These are phyloP conservation scores for Crocidura indochinensis DNA, from an alignment of 2,797 vertebrate species.

Conservation along the genomic window DNA sequence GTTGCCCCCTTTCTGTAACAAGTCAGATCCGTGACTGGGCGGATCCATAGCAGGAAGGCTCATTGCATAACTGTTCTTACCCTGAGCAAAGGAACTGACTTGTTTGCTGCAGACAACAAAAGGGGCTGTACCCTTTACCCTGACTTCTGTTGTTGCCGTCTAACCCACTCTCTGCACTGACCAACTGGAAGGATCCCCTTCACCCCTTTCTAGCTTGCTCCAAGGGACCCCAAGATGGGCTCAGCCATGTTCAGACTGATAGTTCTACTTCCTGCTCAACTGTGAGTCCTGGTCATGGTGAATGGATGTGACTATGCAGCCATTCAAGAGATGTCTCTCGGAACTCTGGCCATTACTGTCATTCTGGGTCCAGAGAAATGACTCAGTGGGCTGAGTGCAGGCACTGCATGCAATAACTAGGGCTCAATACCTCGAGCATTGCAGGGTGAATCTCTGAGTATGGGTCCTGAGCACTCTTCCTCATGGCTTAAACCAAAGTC, in stretches of 20 bases:
- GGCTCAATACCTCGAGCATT: no score
- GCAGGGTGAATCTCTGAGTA: no score
- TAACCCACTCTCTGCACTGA: no score
- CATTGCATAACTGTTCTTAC: fast-evolving
- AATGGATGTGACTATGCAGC: no score
- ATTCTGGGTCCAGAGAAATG: not conserved
- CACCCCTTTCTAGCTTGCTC: no score
- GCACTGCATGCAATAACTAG: no score
- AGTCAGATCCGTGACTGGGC: not conserved
- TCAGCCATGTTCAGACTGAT: fast-evolving
- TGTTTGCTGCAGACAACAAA: not conserved
- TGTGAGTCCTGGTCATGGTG: not conserved
- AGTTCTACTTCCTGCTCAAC: not conserved
- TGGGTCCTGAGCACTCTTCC: no score
- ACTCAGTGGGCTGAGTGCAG: not conserved
- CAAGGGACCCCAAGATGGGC: fast-evolving
- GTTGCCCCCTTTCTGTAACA: not conserved
- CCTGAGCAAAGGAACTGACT: not conserved
- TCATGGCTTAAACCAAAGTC: no score
- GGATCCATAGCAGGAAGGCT: not conserved
- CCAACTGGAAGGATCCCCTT: not conserved
- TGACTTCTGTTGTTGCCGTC: fast-evolving
- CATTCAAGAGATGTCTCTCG: no score
- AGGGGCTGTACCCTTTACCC: not conserved
- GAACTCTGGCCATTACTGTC: not conserved